Base-by-base conservation (phyloP, 2,113 vertebrate genomes). In the Strix uralensis region DNA sequence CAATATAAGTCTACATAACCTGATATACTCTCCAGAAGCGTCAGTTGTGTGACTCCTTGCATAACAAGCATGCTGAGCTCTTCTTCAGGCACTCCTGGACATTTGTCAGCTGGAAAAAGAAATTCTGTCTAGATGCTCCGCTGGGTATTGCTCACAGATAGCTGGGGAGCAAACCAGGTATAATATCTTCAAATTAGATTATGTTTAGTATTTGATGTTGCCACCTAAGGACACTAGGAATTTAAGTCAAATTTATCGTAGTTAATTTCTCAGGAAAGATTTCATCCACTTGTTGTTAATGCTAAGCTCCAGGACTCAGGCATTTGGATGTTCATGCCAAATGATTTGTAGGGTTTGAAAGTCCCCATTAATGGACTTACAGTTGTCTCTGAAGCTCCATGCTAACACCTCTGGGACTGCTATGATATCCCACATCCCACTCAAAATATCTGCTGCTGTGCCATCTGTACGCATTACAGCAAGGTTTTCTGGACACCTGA, bases 21-120 rank as follows among this genome's bases (percentile, higher is more conserved):
- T 67, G 42, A 54, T 15, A 30, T 32, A 36, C 22, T 82, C 70
- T 65, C 36, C 72, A 38, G 38, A 77, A 75, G 23, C 3, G 1
- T n/a, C 83, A 34, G 32, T 22, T 0, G 0, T 22, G 59, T 1
- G 12, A 30, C 10, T 92, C 27, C 57, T 71, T 71, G 32, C 22
- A 15, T 26, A 38, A 23, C 0, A 4, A 80, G 11, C 47, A 13
- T 21, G 22, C 10, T 59, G 90, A 80, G 62, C 62, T 57, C 54
- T 82, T 84, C 40, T 90, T 51, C 80, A 74, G 59, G 42, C 21
- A 47, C 29, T 80, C 9, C 51, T 81, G 83, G 52, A 62, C 40
- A 32, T 47, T 47, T 77, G 17, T 90, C 54, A 88, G 8, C 19
- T 86, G 71, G 34, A 14, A 87, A 75, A 87, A 69, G 23, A 44